A percentile compares a stretch with the other conserved stretches of the same genome.
phyloP scores from a whole-genome alignment of 1,140 invertebrate genomes.

The Chrysomallon squamiferum region DNA sequence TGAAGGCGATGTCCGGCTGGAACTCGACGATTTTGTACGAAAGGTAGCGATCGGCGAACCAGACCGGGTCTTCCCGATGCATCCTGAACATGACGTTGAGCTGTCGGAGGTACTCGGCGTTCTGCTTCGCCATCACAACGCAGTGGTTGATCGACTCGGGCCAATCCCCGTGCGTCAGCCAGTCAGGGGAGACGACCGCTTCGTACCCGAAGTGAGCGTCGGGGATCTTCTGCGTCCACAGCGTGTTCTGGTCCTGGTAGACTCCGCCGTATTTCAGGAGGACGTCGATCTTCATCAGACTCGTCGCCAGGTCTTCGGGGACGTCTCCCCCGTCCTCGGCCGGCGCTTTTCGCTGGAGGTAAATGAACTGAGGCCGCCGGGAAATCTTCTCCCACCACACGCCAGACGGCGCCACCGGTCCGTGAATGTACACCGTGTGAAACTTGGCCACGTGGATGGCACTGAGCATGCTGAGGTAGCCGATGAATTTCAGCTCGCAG shows the following conservation, averaged over 20 bases:
- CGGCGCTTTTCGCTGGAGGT: not conserved
- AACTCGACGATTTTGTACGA: not conserved
- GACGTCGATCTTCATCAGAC: not conserved
- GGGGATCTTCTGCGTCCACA: constrained; percentile 6
- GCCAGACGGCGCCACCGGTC: constrained; percentile 21
- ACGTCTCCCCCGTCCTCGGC: not conserved
- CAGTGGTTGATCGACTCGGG: constrained; percentile 4
- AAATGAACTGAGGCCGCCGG: not conserved
- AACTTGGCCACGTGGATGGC: constrained; percentile 29
- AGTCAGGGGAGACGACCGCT: constrained; percentile 8
- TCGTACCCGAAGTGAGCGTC: not conserved
- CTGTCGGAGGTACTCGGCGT: not conserved
- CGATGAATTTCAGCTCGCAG: constrained; percentile 23
- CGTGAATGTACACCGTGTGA: constrained; percentile 29
- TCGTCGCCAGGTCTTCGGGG: not conserved
- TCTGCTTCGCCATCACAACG: not conserved
- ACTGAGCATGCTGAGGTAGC: constrained; percentile 26
- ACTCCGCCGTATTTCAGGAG: constrained; percentile 8
- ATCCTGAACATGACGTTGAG: not conserved
- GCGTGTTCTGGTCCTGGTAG: not conserved
- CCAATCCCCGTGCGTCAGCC: not conserved
- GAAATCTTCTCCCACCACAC: constrained; percentile 27
- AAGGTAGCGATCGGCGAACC: not conserved
- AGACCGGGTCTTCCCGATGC: not conserved
- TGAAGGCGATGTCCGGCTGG: not conserved